Evolutionary conservation across 2,113 vertebrate genomes (phyloP).

Genomic region (Globicephala melas): DNA sequence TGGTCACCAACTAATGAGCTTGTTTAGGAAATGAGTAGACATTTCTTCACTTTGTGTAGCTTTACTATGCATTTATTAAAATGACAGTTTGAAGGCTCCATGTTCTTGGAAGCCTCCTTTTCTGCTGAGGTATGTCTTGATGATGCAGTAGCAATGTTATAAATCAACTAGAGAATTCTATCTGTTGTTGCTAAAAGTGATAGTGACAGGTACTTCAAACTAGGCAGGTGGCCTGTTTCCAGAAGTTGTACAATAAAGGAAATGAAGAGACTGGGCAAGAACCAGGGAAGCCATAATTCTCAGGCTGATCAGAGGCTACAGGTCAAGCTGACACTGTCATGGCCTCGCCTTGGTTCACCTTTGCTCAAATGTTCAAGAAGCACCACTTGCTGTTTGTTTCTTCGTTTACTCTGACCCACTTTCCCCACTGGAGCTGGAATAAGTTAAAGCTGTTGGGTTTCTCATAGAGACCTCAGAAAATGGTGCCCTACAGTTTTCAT

Average conservation of each 20-base stretch:
- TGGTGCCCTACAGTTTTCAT: neutral
- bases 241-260: neutral
- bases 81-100: neutral
- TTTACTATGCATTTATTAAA: neutral
- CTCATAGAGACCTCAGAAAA: slow-evolving; percentile 23
- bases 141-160: neutral
- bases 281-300: neutral
- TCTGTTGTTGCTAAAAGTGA: neutral
- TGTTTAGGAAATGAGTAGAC: neutral
- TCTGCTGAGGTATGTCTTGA: neutral
- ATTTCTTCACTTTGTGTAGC: neutral
- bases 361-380: neutral
- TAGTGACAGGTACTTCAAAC: neutral
- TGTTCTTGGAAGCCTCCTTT: neutral
- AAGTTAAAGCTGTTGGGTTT: neutral
- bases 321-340: neutral
- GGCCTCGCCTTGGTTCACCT: neutral
- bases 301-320: neutral
- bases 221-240: neutral
- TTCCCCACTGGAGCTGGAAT: neutral
- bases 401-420: neutral
- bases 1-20: neutral
- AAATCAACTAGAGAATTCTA: neutral
- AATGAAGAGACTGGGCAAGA: neutral
- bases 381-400: neutral